A percentile compares a stretch with the other conserved stretches of the same genome.
phyloP scores from a whole-genome alignment of 35 echinoderm and acorn worm genomes.

The Lytechinus variegatus region DNA sequence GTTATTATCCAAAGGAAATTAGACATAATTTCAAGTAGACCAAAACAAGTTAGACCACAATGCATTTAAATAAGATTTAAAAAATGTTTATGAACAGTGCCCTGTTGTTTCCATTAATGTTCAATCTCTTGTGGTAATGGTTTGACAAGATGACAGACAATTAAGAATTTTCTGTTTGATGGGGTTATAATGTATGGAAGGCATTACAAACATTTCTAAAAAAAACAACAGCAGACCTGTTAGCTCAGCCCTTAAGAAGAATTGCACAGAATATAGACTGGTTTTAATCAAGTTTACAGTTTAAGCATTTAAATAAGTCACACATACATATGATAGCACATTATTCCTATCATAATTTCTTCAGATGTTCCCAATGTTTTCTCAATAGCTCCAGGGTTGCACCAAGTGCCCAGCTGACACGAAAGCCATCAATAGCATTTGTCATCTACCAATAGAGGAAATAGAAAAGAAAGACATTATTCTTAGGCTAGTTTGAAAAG shows the following conservation, averaged over 20 bases:
- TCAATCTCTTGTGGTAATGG: not conserved
- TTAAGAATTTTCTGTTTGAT: not conserved
- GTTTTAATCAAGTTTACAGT: no score
- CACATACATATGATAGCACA: not conserved
- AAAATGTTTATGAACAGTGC: not conserved
- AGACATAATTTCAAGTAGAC: no score
- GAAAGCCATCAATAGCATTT: constrained; percentile 70
- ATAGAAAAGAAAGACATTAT: not conserved
- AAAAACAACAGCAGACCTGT: not conserved
- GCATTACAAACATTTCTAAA: not conserved
- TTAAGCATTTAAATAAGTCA: not conserved
- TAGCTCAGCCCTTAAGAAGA: no score
- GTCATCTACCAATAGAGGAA: constrained; percentile 38
- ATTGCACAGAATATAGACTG: no score
- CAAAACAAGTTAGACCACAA: no score
- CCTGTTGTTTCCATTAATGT: not conserved
- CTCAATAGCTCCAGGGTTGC: constrained; percentile 81
- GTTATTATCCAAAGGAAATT: no score
- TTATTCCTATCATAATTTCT: not conserved
- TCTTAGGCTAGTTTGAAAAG: not conserved
- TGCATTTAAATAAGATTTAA: not conserved
- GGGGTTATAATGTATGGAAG: no score
- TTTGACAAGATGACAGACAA: not conserved
- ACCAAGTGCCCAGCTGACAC: constrained; percentile 85
- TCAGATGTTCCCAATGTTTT: constrained; percentile 69